Evolutionary conservation across 2,113 vertebrate genomes (phyloP).

Genomic region (Oreochromis niloticus): DNA sequence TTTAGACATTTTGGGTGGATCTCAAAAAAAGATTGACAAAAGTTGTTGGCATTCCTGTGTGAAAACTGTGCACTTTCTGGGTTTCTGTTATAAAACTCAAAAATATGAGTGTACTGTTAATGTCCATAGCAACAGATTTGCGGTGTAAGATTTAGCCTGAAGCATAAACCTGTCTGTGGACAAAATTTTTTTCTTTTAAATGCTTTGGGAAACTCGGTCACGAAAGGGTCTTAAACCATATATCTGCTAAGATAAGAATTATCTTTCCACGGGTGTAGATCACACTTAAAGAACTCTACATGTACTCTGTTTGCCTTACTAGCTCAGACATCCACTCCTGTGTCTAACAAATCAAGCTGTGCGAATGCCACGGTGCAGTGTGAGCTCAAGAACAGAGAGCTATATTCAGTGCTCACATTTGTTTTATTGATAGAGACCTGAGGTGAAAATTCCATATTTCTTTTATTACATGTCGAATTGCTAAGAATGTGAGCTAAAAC

Average conservation of each 20-base stretch:
- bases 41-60: neutral
- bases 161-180: conserved; percentile 34
- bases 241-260: conserved; percentile 58
- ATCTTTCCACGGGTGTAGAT: conserved; percentile 49
- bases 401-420: conserved; percentile 31
- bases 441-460: conserved; percentile 64
- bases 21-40: neutral
- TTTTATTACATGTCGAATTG: conserved; percentile 60
- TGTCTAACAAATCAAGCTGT: conserved; percentile 55
- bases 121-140: conserved; percentile 23
- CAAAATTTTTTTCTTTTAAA: neutral
- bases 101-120: neutral
- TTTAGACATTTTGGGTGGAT: neutral
- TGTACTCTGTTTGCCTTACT: conserved; percentile 16
- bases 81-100: neutral
- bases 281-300: conserved; percentile 26
- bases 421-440: conserved; percentile 63
- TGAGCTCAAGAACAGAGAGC: conserved; percentile 17
- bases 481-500: conserved; percentile 65
- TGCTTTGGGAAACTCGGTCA: conserved; percentile 22
- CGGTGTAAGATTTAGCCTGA: conserved; percentile 12
- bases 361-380: conserved; percentile 33
- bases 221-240: conserved; percentile 36
- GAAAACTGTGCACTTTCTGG: neutral
- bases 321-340: conserved; percentile 34